Conservation (phyloP, 1,140 invertebrate species). For the Ostrea denselamellosa region DNA sequence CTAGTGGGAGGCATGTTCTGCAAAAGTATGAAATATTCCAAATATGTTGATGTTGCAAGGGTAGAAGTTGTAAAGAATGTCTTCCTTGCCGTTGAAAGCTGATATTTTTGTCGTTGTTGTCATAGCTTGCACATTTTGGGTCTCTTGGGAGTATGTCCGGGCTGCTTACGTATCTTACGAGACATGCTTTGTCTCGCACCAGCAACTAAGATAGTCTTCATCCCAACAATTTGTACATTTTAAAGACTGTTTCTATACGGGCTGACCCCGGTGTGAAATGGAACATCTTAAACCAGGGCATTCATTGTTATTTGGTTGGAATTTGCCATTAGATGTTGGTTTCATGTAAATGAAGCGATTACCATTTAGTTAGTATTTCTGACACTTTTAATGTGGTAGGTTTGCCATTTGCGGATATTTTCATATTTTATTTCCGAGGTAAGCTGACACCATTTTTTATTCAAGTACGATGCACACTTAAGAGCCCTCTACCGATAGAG, state of each 20-base stretch:
- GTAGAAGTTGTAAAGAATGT: conserved; percentile 34
- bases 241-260: neutral
- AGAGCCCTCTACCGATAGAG: conserved; percentile 20
- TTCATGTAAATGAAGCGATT: conserved; percentile 28
- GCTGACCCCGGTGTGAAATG: neutral
- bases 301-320: conserved; percentile 25
- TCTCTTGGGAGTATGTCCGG: conserved; percentile 3
- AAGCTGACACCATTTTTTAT: neutral
- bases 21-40: neutral
- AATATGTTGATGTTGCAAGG: conserved; percentile 22
- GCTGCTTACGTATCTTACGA: neutral
- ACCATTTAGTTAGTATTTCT: conserved; percentile 19
- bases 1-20: conserved; percentile 31
- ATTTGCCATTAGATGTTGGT: neutral
- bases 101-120: neutral
- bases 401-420: conserved; percentile 38
- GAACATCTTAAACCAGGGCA: conserved; percentile 26
- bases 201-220: neutral
- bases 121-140: neutral
- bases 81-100: too few relatives aligned
- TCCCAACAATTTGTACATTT: conserved; percentile 30
- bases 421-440: conserved; percentile 8
- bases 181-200: too few relatives aligned
- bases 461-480: neutral
- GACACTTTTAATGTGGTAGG: conserved; percentile 17